These are phyloP conservation scores for Sceliomorpha sp. DNA, from an alignment of 2,888 invertebrate species.

Conservation along the genomic window DNA sequence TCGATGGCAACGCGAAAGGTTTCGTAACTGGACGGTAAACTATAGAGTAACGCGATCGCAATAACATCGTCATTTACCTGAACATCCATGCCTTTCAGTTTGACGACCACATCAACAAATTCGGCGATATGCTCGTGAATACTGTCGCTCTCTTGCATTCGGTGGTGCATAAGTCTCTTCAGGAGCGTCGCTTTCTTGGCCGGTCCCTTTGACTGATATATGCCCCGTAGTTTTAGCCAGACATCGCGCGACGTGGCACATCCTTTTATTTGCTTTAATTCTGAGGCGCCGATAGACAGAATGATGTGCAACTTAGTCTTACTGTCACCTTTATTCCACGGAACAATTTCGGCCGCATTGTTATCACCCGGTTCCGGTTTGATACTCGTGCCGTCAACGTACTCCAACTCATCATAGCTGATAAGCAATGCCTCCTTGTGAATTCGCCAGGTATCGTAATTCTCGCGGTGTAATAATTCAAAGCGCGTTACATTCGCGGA, in stretches of 20 bases:
- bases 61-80: not conserved
- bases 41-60: too few species aligned
- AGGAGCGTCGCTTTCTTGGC: not conserved
- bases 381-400: too few species aligned
- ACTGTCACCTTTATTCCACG: too few species aligned
- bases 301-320: too few species aligned
- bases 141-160: not conserved
- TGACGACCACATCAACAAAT: not conserved
- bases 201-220: constrained; percentile 1
- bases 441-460: too few species aligned
- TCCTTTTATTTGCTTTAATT: constrained; percentile 4
- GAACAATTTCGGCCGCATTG: too few species aligned
- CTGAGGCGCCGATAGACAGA: not conserved
- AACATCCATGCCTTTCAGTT: not conserved
- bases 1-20: too few species aligned
- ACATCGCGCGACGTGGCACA: constrained; percentile 7
- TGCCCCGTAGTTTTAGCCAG: not conserved
- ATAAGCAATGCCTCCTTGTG: too few species aligned
- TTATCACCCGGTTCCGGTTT: too few species aligned
- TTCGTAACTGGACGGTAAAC: not conserved
- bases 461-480: too few species aligned
- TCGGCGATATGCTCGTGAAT: not conserved
- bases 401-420: too few species aligned
- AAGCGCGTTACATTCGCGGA: too few species aligned
- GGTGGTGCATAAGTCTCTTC: not conserved